A percentile compares a stretch with the other conserved stretches of the same genome.
phyloP scores from a whole-genome alignment of 2,113 vertebrate genomes.

The Hepsetus odoe region DNA sequence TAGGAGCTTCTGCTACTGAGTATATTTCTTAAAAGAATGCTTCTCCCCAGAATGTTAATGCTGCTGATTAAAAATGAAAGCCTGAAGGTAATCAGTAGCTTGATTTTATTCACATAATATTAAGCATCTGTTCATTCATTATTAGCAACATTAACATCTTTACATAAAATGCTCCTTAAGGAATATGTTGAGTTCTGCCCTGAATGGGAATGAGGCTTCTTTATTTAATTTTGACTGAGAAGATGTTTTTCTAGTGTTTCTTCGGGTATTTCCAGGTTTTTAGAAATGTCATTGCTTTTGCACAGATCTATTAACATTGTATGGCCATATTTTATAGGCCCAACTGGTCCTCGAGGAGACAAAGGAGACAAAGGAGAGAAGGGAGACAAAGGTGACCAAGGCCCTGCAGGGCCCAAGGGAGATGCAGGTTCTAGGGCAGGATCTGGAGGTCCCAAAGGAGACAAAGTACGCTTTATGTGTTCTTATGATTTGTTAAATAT shows the following conservation, averaged over 20 bases:
- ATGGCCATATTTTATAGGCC: conserved; percentile 32
- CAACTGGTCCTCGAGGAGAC: conserved; percentile 66
- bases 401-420: conserved; percentile 78
- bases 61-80: conserved; percentile 1
- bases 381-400: conserved; percentile 67
- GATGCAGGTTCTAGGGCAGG: conserved; percentile 63
- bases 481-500: not conserved
- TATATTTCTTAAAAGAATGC: conserved; percentile 32
- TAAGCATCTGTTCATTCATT: not conserved
- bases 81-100: not conserved
- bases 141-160: conserved; percentile 4
- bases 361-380: conserved; percentile 78
- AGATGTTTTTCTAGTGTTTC: not conserved
- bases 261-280: not conserved
- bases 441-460: conserved; percentile 64
- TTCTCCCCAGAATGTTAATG: not conserved
- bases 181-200: conserved; percentile 11
- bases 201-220: conserved; percentile 2
- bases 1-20: conserved; percentile 11
- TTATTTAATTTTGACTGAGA: not conserved
- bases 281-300: not conserved
- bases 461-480: conserved; percentile 73
- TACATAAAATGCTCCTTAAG: conserved; percentile 27
- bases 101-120: not conserved
- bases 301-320: not conserved